Conservation (phyloP, 2,888 invertebrate genomes). For the Heteropelma amictum region DNA sequence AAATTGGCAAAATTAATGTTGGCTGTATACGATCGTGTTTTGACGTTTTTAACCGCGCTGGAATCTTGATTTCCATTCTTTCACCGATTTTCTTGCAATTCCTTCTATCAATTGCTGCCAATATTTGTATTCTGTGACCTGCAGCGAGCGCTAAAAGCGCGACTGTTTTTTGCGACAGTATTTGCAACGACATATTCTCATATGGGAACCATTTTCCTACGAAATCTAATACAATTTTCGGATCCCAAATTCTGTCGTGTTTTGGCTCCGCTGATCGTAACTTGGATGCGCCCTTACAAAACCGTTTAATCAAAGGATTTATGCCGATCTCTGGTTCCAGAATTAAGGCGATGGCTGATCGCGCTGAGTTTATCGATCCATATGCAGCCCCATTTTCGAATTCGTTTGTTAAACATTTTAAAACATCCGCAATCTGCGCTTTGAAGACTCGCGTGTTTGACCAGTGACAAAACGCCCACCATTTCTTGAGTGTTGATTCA, state of each 20-base stretch:
- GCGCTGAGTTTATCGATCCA: constrained; percentile 42
- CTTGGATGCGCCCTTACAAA: constrained; percentile 57
- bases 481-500: constrained; percentile 27
- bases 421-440: constrained; percentile 26
- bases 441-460: constrained; percentile 14
- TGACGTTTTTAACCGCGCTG: constrained; percentile 50
- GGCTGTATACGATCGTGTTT: constrained; percentile 49
- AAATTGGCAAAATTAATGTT: constrained; percentile 47
- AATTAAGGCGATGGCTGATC: constrained; percentile 45
- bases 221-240: constrained; percentile 55
- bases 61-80: constrained; percentile 41
- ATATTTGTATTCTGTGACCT: constrained; percentile 54
- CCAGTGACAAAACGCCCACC: constrained; percentile 38
- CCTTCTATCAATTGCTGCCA: constrained; percentile 38
- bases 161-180: constrained; percentile 40
- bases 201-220: constrained; percentile 35
- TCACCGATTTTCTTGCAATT: constrained; percentile 28
- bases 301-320: constrained; percentile 52
- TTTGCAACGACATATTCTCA: constrained; percentile 27
- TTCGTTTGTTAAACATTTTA: constrained; percentile 42
- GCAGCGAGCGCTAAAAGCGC: constrained; percentile 52
- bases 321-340: constrained; percentile 46
- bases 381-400: constrained; percentile 33
- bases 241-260: constrained; percentile 59
- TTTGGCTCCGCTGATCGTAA: constrained; percentile 50